phyloP scores from a whole-genome alignment of 2,113 vertebrate genomes.

The Cyanoramphus novaezelandiae region DNA sequence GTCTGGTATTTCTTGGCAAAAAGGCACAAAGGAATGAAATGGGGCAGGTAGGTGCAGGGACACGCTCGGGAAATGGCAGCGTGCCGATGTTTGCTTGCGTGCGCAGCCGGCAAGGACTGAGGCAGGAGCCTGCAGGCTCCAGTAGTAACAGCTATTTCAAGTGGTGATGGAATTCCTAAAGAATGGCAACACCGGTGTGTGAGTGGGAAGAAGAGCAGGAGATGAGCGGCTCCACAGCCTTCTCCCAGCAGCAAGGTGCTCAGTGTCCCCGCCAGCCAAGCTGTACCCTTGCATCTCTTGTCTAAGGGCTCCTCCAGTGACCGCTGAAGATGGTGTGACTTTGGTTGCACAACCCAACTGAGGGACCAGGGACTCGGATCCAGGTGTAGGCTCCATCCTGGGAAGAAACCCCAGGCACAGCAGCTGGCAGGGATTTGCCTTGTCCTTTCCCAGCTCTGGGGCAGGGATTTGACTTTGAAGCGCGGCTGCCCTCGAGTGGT shows the following conservation, averaged over 20 bases:
- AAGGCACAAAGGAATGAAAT: background rate
- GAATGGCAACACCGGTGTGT: background rate
- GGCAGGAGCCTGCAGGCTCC: slow-evolving; percentile 9
- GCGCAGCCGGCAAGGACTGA: background rate
- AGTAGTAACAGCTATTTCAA: background rate
- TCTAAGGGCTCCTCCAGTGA: background rate
- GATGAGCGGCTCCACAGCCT: background rate
- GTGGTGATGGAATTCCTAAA: slow-evolving; percentile 19
- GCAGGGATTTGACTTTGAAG: background rate
- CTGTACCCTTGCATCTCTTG: background rate
- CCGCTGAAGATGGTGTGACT: background rate
- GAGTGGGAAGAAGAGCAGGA: background rate
- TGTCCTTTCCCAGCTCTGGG: background rate
- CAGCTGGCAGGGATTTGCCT: background rate
- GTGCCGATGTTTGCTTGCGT: background rate
- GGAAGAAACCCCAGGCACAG: background rate
- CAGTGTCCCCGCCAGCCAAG: background rate
- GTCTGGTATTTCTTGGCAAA: slow-evolving; percentile 59
- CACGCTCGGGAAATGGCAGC: background rate
- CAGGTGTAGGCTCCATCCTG: background rate
- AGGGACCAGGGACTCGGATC: background rate
- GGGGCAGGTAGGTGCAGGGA: slow-evolving; percentile 40
- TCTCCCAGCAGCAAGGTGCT: background rate
- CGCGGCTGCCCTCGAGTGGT: background rate
- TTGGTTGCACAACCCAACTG: accelerated